phyloP scores from a whole-genome alignment of 2,113 vertebrate genomes.

The Alouatta palliata region DNA sequence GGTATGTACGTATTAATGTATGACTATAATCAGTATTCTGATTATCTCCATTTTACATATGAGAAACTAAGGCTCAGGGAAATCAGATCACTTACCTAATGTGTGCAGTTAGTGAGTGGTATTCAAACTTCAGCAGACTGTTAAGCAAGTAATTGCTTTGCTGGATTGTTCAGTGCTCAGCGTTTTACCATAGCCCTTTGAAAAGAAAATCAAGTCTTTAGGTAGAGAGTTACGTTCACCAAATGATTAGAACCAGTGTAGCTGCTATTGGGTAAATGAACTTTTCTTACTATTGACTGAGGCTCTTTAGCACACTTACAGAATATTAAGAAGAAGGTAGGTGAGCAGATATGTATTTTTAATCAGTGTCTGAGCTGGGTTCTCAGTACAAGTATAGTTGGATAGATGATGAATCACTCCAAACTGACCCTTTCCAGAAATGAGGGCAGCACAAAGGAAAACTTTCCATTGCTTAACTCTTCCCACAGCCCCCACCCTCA shows the following conservation, averaged over 20 bases:
- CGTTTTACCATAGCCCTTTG: neutral
- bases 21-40: no score
- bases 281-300: neutral
- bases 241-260: neutral
- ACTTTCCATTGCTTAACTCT: neutral
- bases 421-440: conserved; percentile 37
- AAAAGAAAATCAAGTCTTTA: neutral
- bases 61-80: neutral
- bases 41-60: neutral
- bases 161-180: neutral
- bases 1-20: neutral
- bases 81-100: neutral
- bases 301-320: neutral
- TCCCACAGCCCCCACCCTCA: neutral
- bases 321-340: neutral
- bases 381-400: neutral
- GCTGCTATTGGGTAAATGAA: neutral
- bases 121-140: neutral
- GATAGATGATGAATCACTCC: neutral
- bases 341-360: conserved; percentile 21
- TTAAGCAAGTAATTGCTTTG: neutral
- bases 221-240: neutral
- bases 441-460: neutral
- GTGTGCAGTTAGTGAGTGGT: rapidly evolving
- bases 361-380: neutral